These are phyloP conservation scores for Asteroscopus sphinx DNA, from an alignment of 2,888 invertebrate genomes.

Conservation along the genomic window DNA sequence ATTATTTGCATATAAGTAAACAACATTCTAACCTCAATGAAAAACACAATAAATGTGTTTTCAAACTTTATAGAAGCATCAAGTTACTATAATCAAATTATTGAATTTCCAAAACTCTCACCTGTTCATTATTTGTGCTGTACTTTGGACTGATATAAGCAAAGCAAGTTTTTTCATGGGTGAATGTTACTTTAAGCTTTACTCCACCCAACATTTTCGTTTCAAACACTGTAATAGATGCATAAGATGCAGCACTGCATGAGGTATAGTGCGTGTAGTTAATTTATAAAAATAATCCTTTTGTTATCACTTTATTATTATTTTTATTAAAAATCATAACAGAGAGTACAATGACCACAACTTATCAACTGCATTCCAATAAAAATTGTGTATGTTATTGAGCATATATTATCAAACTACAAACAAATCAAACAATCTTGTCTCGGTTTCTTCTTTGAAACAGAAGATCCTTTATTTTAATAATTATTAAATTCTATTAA, in stretches of 20 bases:
- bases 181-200: slow-evolving; percentile 76
- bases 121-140: slow-evolving; percentile 82
- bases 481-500: background rate
- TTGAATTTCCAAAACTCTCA: slow-evolving; percentile 52
- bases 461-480: too few species aligned
- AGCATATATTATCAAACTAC: background rate
- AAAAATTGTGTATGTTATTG: background rate
- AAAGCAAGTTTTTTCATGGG: slow-evolving; percentile 83
- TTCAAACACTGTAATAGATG: slow-evolving; percentile 15
- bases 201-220: slow-evolving; percentile 80
- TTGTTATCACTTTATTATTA: slow-evolving; percentile 24
- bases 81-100: slow-evolving; percentile 1
- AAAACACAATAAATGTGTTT: background rate
- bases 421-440: background rate
- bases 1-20: slow-evolving; percentile 30
- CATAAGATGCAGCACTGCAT: too few species aligned
- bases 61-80: background rate
- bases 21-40: slow-evolving; percentile 59
- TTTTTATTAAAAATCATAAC: slow-evolving; percentile 39
- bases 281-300: slow-evolving; percentile 4
- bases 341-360: slow-evolving; percentile 48
- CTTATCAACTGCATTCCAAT: slow-evolving; percentile 26
- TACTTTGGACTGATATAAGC: slow-evolving; percentile 85
- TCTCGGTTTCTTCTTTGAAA: background rate
- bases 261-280: background rate